Conservation (phyloP, 2,888 invertebrate species). For the Ornithoptera alexandrae region DNA sequence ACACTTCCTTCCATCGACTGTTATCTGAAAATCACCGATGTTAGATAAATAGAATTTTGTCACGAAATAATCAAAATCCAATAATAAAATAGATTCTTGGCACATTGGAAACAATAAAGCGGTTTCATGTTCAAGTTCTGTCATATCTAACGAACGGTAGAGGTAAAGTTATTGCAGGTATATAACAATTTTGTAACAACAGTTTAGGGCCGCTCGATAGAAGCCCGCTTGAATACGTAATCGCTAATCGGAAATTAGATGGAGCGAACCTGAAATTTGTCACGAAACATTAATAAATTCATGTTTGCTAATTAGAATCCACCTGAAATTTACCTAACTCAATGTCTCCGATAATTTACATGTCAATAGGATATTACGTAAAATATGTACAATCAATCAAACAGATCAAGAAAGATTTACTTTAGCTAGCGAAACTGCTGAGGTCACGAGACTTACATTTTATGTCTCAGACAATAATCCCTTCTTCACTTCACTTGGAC, state of each 20-base stretch:
- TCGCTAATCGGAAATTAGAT: constrained; percentile 12
- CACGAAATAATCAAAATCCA: neutral
- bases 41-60: too few relatives aligned
- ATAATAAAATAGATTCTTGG: too few relatives aligned
- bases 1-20: too few relatives aligned
- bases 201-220: neutral
- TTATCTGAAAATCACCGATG: too few relatives aligned
- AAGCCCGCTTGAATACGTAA: constrained; percentile 14
- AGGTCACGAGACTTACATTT: too few relatives aligned
- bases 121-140: neutral
- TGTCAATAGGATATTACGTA: neutral
- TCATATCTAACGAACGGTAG: neutral
- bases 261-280: constrained; percentile 19
- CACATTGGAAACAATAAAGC: neutral
- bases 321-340: neutral
- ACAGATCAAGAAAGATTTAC: too few relatives aligned
- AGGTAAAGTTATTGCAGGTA: neutral
- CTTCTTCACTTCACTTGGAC: too few relatives aligned
- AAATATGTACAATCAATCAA: neutral
- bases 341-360: neutral
- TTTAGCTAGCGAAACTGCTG: too few relatives aligned
- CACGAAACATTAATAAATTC: constrained; percentile 21
- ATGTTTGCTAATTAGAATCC: constrained; percentile 20
- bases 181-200: neutral
- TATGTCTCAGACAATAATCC: too few relatives aligned